Base-by-base conservation (phyloP, 1,140 invertebrate species). In the Chlorops oryzae region DNA sequence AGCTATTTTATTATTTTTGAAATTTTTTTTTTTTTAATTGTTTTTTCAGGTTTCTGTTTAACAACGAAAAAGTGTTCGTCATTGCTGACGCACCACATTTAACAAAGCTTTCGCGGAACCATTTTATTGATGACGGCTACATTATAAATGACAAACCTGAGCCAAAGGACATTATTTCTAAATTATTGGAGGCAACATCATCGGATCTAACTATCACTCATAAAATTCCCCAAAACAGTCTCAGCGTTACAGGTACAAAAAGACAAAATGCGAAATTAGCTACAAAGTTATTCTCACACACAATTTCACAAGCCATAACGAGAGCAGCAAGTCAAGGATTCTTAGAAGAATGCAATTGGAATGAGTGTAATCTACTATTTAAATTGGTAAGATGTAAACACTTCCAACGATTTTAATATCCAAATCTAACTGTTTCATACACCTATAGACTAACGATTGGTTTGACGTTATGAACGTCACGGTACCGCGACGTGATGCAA, bases 361-460 rank as follows among this genome's bases (percentile, higher is more conserved):
- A 45, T 9, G 43, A 45, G 17, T 45, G 43, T 45, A 15, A 27
- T 10, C 23, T 13, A 5, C 1, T 45, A 6, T 45, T 45, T 32
- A 45, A 45, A 45, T 9, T 17, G 43, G 23, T 28, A 32, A n/a
- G n/a, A n/a, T n/a, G n/a, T n/a, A n/a, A n/a, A n/a, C n/a, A n/a
- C n/a, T n/a, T n/a, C n/a, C n/a, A n/a, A n/a, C n/a, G n/a, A n/a
- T n/a, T n/a, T n/a, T n/a, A n/a, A n/a, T n/a, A n/a, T n/a, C n/a
- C n/a, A n/a, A n/a, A n/a, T n/a, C n/a, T n/a, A n/a, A n/a, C n/a
- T n/a, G n/a, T n/a, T n/a, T n/a, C n/a, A n/a, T n/a, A n/a, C n/a
- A n/a, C n/a, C n/a, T n/a, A n/a, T 21, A 28, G 34, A 37, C 34
- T 15, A 37, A 37, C 34, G 34, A 37, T 12, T 37, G 43, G 43